Conservation (phyloP, 2,113 vertebrate genomes). For the Austrofundulus limnaeus region DNA sequence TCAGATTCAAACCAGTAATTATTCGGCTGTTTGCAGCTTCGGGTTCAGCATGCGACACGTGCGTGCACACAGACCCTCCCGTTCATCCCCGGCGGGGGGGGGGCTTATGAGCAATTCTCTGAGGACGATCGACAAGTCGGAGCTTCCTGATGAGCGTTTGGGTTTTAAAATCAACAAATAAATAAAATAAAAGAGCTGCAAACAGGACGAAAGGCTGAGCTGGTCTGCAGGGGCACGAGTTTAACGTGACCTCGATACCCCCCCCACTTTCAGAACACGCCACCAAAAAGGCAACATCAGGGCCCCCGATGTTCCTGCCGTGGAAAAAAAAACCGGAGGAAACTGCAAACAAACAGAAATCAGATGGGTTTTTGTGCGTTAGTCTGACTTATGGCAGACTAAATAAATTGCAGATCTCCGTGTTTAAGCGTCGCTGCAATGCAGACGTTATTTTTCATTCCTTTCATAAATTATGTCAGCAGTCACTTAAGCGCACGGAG, state of each 20-base stretch:
- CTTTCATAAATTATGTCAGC: slow-evolving; percentile 71
- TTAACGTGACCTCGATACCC: slow-evolving; percentile 45
- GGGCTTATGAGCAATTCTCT: slow-evolving; percentile 61
- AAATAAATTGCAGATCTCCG: slow-evolving; percentile 64
- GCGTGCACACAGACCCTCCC: slow-evolving; percentile 54
- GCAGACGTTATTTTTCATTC: slow-evolving; percentile 66
- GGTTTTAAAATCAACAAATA: no score
- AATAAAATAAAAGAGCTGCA: slow-evolving; percentile 51
- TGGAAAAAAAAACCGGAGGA: no score
- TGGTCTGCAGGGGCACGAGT: slow-evolving; percentile 62
- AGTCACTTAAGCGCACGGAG: slow-evolving; percentile 66
- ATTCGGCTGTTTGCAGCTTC: slow-evolving; percentile 55
- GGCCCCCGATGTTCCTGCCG: background rate
- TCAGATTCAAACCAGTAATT: slow-evolving; percentile 27
- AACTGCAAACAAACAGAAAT: slow-evolving; percentile 58
- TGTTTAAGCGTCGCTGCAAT: slow-evolving; percentile 60
- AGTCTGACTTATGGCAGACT: slow-evolving; percentile 50
- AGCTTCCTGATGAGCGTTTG: slow-evolving; percentile 59
- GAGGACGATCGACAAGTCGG: slow-evolving; percentile 62
- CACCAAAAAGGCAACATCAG: background rate
- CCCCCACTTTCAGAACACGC: slow-evolving; percentile 9
- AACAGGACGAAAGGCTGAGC: slow-evolving; percentile 60
- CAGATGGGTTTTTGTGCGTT: slow-evolving; percentile 3
- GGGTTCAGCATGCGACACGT: no score
- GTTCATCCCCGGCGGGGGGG: slow-evolving; percentile 48